Conservation (phyloP, 1,140 invertebrate species). For the Spodoptera litura region DNA sequence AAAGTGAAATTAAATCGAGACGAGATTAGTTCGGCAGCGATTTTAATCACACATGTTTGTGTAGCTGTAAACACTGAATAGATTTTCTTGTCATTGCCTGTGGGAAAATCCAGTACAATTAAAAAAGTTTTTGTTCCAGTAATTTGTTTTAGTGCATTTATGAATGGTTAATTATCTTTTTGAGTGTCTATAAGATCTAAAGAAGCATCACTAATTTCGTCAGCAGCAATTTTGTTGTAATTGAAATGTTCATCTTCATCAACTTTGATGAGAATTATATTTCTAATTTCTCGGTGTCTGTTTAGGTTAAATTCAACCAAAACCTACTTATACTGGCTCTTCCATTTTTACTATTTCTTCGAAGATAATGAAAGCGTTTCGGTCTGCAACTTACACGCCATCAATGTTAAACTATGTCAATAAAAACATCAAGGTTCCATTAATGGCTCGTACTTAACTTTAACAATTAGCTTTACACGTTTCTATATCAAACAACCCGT, state of each 20-base stretch:
- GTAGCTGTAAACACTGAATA: background rate
- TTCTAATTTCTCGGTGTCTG: background rate
- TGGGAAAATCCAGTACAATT: constrained; percentile 6
- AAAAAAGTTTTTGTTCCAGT: constrained; percentile 2
- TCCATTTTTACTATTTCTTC: background rate
- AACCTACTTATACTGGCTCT: background rate
- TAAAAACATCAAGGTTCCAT: background rate
- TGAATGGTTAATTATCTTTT: constrained; percentile 13
- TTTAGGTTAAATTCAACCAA: background rate
- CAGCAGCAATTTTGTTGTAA: constrained; percentile 1
- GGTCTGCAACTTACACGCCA: background rate
- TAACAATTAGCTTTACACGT: background rate
- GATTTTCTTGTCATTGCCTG: constrained; percentile 8
- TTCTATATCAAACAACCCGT: background rate
- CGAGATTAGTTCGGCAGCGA: constrained; percentile 69
- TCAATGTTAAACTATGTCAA: background rate
- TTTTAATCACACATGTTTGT: constrained; percentile 67
- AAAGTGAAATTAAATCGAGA: constrained; percentile 81
- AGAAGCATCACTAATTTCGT: background rate
- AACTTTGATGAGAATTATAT: constrained; percentile 2
- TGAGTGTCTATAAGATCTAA: constrained; percentile 9
- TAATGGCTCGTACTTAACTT: no score
- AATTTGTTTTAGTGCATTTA: constrained; percentile 1
- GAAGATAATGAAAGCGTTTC: background rate
- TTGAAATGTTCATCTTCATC: constrained; percentile 4